Conservation (phyloP, 2,888 invertebrate genomes). For the Polietes domitor region DNA sequence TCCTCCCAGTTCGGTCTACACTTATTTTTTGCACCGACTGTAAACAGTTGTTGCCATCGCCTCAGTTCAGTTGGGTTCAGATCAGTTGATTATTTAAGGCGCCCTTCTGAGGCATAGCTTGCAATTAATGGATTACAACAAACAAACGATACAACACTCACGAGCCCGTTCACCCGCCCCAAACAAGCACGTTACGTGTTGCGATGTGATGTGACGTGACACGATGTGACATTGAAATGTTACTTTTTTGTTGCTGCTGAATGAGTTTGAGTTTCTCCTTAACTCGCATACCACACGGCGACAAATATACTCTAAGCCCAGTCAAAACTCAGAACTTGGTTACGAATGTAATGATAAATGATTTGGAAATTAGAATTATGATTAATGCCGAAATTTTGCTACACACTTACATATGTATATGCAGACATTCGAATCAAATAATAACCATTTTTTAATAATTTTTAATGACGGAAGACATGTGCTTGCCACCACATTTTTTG, state of each 20-base stretch:
- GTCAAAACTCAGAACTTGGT: neutral
- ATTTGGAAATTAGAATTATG: conserved; percentile 11
- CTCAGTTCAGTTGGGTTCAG: neutral
- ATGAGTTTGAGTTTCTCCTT: neutral
- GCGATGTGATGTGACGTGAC: neutral
- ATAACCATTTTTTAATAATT: neutral
- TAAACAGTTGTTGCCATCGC: neutral
- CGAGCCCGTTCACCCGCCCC: neutral
- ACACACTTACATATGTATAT: no score
- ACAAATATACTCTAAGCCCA: neutral
- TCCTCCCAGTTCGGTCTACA: no score
- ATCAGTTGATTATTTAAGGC: neutral
- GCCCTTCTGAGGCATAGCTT: conserved; percentile 11
- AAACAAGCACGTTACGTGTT: neutral
- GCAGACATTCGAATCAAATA: neutral
- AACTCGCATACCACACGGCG: neutral
- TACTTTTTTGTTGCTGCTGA: neutral
- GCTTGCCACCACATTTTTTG: no score
- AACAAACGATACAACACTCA: neutral
- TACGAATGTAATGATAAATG: neutral
- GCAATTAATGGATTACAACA: conserved; percentile 22
- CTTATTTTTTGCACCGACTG: neutral
- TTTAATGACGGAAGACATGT: neutral
- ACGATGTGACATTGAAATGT: conserved; percentile 33
- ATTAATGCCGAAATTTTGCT: neutral